Base-by-base conservation (phyloP, 2,113 vertebrate species). In the Phodopus roborovskii region DNA sequence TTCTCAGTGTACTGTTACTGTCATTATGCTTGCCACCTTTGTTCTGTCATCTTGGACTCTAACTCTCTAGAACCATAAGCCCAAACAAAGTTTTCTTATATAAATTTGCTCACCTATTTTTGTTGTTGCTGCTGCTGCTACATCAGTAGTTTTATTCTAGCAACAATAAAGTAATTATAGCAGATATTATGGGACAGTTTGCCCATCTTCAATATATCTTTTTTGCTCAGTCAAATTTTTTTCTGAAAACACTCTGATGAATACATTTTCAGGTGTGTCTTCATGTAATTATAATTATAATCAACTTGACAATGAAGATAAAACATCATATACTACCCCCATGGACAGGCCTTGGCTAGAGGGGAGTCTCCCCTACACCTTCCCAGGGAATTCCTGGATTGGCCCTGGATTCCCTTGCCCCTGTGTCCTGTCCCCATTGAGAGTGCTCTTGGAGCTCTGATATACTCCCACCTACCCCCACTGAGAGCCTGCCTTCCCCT, bases 1-100 rank as follows among this genome's bases (percentile, higher is more conserved):
- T n/a, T 62, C n/a, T 10, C n/a, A 42, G 2, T 3, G 26, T 28
- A 7, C 10, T 30, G 3, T 42, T 62, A 4, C 3, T 19, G 2
- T 62, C n/a, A 10, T 10, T 16, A 62, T 42, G 81, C 1, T 8
- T 83, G 26, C 56, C 7, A 62, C 12, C 5, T 83, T 62, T 10
- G 12, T n/a, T 5, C n/a, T 73, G n/a, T 1, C 36, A 22, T 28
- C n/a, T 9, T 17, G n/a, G 6, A 62, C 81, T 62, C 24, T 28
- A 82, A 28, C n/a, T 42, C 77, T 53, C 22, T 10, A 17, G 15
- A 60, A 17, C 56, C n/a, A 42, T n/a, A 42, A 83, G 24, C 12
- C 12, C 81, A 28, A 83, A 11, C 13, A 60, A 82, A 39, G 24
- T 7, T 7, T 82, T 60, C 11, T 62, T 28, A 24, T 17, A 28